phyloP scores from a whole-genome alignment of 2,888 invertebrate genomes.

The Erebia palarica region DNA sequence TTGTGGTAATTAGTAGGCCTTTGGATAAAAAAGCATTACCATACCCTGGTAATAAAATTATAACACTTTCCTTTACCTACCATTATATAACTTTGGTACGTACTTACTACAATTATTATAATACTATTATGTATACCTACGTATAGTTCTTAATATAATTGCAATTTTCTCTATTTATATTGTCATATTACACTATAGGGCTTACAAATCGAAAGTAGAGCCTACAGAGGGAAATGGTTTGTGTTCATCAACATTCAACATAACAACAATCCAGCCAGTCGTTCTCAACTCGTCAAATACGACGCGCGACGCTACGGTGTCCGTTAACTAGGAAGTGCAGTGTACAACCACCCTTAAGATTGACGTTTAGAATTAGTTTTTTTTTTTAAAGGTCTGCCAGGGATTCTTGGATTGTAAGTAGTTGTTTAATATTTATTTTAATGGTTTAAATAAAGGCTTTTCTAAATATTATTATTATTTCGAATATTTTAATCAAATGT shows the following conservation, averaged over 20 bases:
- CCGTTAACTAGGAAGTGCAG: conserved; percentile 63
- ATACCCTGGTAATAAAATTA: background rate
- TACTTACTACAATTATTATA: no score
- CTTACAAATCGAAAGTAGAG: conserved; percentile 14
- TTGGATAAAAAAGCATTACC: background rate
- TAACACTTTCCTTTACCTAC: no score
- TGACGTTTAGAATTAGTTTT: conserved; percentile 16
- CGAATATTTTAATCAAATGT: no score
- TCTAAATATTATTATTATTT: no score
- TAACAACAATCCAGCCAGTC: conserved; percentile 52
- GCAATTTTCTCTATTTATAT: background rate
- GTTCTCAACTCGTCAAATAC: conserved; percentile 50
- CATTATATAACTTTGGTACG: no score
- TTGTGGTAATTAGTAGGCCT: background rate
- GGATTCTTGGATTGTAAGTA: conserved; percentile 15
- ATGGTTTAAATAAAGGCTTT: no score
- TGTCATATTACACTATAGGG: background rate
- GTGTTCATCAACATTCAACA: conserved; percentile 9
- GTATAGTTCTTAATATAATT: background rate
- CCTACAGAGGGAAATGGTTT: conserved; percentile 23
- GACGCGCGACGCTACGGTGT: conserved; percentile 45
- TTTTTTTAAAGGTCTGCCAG: conserved; percentile 8
- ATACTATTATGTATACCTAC: no score
- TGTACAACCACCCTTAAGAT: conserved; percentile 55
- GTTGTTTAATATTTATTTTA: no score